Evolutionary conservation across 2,113 vertebrate species (phyloP), one percentile per base, ranked within the genome.

Genomic region (Nibea albiflora): DNA sequence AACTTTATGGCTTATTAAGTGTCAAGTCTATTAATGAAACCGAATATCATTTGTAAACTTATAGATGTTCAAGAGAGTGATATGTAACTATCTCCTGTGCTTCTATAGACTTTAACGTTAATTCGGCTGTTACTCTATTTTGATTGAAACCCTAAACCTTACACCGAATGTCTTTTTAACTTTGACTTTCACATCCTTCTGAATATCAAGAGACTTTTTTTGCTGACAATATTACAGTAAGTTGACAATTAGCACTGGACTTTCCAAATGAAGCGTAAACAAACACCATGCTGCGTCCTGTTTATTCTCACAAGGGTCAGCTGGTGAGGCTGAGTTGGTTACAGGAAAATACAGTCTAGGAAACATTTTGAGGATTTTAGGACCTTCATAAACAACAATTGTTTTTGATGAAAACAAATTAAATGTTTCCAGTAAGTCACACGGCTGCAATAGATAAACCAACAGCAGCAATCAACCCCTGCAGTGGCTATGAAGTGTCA

Each of bases 221-320:
- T 24, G 31, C 12, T 67, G 52, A 67, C 50, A 49, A 26, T 52
- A 66, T 68, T 31, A 73, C 17, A 62, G 24, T 49, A 35, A 31
- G 44, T 57, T 61, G 8, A 69, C 62, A 5, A 61, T 78, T 20
- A 44, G 49, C n/a, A 26, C 19, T 52, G 81, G 81, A 83, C 31
- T 85, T 90, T 83, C 84, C 86, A 71, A 80, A 58, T 46, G 15
- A 77, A 65, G 68, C 11, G 4, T 62, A 52, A 82, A 50, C 46
- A 69, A 73, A 80, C 15, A 57, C 14, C 8, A 9, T n/a, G 5
- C 10, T 62, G 12, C 14, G 3, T n/a, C 47, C 11, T 52, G 8
- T 39, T 31, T 17, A 17, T 15, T 47, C 4, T 54, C 5, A 24
- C 11, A 28, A n/a, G 16, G 12, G 63, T 63, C 28, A 54, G 63